Percentiles rank a stretch among this genome's conserved stretches.
Conservation (phyloP, 2,888 invertebrate genomes). For the Diarsia rubi region DNA sequence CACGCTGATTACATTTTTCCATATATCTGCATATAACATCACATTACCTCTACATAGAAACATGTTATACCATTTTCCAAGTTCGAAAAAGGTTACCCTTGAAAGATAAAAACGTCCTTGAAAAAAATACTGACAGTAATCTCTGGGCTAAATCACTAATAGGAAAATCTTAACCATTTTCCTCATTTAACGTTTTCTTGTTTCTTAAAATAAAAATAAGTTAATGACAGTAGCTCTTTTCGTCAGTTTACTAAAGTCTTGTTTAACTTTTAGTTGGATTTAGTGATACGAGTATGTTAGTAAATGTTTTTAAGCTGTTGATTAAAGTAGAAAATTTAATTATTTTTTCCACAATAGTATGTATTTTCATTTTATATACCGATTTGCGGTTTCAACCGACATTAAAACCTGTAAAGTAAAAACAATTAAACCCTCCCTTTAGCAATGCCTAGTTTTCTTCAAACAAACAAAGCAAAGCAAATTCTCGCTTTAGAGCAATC, state of each 20-base stretch:
- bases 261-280: not conserved
- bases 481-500: slow-evolving; percentile 73
- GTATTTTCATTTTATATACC: not conserved
- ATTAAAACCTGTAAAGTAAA: slow-evolving; percentile 43
- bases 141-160: not conserved
- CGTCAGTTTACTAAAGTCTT: not conserved
- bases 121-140: not conserved
- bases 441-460: slow-evolving; percentile 56
- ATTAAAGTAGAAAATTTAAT: not conserved
- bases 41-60: not conserved
- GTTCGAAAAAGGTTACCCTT: not conserved
- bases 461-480: slow-evolving; percentile 68
- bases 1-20: too few relatives aligned
- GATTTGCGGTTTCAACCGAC: not conserved
- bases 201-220: not conserved
- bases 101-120: not conserved
- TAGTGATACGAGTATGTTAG: not conserved
- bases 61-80: not conserved
- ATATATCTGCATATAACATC: too few relatives aligned
- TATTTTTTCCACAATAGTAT: not conserved
- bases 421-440: slow-evolving; percentile 56
- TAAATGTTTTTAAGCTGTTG: not conserved
- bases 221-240: not conserved
- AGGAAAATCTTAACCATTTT: not conserved
- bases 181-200: not conserved